These are phyloP conservation scores for Agelas oroides DNA, from an alignment of 37 sponge, comb jelly and placozoan species.

Conservation along the genomic window DNA sequence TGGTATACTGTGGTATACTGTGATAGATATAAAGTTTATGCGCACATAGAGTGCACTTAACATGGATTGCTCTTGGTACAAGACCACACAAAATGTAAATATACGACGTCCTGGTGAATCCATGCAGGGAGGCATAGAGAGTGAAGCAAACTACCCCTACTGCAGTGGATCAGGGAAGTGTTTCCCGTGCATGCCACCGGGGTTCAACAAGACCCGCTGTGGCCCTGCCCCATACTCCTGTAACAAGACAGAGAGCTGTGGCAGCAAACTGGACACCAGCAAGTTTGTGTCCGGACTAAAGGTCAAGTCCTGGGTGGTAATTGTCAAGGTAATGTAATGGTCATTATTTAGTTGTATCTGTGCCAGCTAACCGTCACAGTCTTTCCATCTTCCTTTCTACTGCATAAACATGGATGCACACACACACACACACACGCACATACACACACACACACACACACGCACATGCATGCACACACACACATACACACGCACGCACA, in stretches of 20 bases:
- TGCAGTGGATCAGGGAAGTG: conserved; percentile 85
- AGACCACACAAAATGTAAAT: no score
- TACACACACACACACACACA: background rate
- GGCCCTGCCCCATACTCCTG: conserved; percentile 80
- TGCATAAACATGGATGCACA: no score
- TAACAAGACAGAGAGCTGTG: conserved; percentile 74
- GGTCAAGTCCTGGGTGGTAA: conserved; percentile 57
- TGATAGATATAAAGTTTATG: no score
- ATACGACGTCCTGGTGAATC: background rate
- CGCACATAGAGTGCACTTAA: no score
- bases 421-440: background rate
- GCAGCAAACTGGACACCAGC: conserved; percentile 44
- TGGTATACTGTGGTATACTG: no score
- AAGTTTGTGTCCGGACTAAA: conserved; percentile 77
- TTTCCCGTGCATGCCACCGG: conserved; percentile 76
- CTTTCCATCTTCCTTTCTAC: background rate
- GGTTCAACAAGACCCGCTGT: conserved; percentile 84
- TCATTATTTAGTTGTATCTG: no score
- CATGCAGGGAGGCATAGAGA: conserved; percentile 81
- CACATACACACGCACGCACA: background rate
- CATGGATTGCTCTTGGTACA: no score
- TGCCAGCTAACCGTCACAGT: no score
- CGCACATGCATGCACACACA: background rate
- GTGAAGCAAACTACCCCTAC: conserved; percentile 74
- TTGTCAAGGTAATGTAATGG: conserved; percentile 45